Conservation (phyloP, 2,888 invertebrate genomes). For the Choristoneura rosaceana region DNA sequence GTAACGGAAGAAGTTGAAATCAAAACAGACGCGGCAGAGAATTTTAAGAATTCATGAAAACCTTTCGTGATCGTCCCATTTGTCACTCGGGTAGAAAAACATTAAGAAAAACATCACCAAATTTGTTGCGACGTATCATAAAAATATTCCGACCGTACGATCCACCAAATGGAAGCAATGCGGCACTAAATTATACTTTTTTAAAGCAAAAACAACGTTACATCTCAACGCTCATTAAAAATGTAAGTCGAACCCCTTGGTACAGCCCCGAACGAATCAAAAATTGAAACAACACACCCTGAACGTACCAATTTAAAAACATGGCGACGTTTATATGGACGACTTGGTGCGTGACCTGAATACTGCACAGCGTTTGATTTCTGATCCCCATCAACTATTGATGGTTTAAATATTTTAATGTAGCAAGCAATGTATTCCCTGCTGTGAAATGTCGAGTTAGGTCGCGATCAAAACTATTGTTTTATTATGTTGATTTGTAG, state of each 20-base stretch:
- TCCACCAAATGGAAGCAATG: background rate
- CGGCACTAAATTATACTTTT: slow-evolving; percentile 2
- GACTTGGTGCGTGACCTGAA: slow-evolving; percentile 30
- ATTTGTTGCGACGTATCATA: background rate
- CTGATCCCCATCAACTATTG: slow-evolving; percentile 9
- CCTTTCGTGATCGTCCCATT: slow-evolving; percentile 5
- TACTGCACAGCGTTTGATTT: slow-evolving; percentile 31
- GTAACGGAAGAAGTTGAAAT: background rate
- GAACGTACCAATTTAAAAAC: slow-evolving; percentile 36
- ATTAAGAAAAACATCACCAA: slow-evolving; percentile 13
- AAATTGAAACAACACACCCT: slow-evolving; percentile 38
- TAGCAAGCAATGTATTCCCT: background rate
- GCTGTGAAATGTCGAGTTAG: background rate
- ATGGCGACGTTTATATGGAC: slow-evolving; percentile 34
- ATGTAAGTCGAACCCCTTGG: slow-evolving; percentile 28
- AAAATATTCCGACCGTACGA: background rate
- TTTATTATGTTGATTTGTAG: background rate
- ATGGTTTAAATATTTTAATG: slow-evolving; percentile 17
- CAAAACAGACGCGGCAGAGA: slow-evolving; percentile 4
- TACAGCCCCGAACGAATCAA: slow-evolving; percentile 26
- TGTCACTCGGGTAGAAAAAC: slow-evolving; percentile 20
- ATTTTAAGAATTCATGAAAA: slow-evolving; percentile 22
- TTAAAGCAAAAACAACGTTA: slow-evolving; percentile 12
- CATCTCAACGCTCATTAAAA: slow-evolving; percentile 36
- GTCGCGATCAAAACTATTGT: background rate